phyloP scores from a whole-genome alignment of 2,113 vertebrate genomes.

The Setophaga kirtlandii region DNA sequence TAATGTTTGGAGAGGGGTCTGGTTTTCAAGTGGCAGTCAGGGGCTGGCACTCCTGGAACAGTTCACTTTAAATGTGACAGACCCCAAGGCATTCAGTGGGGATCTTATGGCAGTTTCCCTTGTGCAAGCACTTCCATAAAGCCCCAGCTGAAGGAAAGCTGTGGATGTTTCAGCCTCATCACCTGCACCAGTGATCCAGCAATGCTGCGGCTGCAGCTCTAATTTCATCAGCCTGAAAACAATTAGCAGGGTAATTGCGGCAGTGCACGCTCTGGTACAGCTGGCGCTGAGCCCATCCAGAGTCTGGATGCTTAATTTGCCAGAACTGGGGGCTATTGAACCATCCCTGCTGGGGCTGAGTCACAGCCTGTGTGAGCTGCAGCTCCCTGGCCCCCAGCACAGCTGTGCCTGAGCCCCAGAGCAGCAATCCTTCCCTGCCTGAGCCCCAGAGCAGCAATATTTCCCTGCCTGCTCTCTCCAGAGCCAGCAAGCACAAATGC shows the following conservation, averaged over 20 bases:
- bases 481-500: rapidly evolving
- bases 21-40: background rate
- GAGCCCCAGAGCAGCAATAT: background rate
- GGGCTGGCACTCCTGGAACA: background rate
- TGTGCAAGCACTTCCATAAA: background rate
- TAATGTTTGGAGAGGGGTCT: background rate
- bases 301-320: background rate
- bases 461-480: background rate
- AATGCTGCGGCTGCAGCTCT: background rate
- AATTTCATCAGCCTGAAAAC: background rate
- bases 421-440: background rate
- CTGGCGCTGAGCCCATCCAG: background rate
- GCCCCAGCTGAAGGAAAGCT: background rate
- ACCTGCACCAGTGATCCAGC: background rate
- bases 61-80: background rate
- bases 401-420: background rate
- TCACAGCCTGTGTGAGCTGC: rapidly evolving
- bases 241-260: background rate
- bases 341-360: background rate
- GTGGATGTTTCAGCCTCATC: background rate
- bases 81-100: background rate
- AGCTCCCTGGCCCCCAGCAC: background rate
- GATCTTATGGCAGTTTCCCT: background rate
- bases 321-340: background rate
- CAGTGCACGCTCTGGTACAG: background rate